Base-by-base conservation (phyloP, 2,113 vertebrate genomes). In the Varanus salvator region DNA sequence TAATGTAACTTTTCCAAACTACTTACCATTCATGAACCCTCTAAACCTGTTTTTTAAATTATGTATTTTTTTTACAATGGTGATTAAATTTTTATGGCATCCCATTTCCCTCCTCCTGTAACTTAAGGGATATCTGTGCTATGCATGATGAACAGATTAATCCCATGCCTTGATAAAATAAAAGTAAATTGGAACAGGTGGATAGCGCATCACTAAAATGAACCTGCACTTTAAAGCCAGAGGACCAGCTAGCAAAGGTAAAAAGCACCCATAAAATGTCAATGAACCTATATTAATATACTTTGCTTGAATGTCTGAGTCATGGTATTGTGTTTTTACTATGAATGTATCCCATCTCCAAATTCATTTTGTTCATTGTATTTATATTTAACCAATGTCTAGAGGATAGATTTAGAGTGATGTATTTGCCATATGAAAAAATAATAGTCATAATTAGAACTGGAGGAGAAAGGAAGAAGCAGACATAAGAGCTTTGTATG, bases 81-180 rank as follows among this genome's bases (percentile, higher is more conserved):
- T 84, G 38, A 64, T 89, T 77, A 84, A 50, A 60, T 66, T 66
- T 75, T 89, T 66, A 25, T 89, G 86, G 1, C 4, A 29, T 27
- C 38, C 0, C 15, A 86, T 52, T 54, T 0, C 0, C 21, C 66
- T 23, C 15, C 31, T 6, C 74, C 0, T 0, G 38, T 3, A 3
- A 17, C 44, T 92, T 86, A 38, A 2, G 77, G 19, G 11, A 4
- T 80, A 2, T 52, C 4, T 76, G 0, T 66, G 6, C 0, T 78
- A 48, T 0, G 1, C 7, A 84, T 15, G 3, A 9, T 85, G 77
- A 29, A 25, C 0, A 71, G 87, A 92, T 84, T 71, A 48, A 72
- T 86, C 44, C 11, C 12, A 54, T 71, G 21, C 29, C 66, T 78
- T 50, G 48, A 38, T 81, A 31, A 81, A 83, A 83, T 87, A 78